These are phyloP conservation scores for Tinamus guttatus DNA, from an alignment of 2,113 vertebrate species.

Conservation along the genomic window DNA sequence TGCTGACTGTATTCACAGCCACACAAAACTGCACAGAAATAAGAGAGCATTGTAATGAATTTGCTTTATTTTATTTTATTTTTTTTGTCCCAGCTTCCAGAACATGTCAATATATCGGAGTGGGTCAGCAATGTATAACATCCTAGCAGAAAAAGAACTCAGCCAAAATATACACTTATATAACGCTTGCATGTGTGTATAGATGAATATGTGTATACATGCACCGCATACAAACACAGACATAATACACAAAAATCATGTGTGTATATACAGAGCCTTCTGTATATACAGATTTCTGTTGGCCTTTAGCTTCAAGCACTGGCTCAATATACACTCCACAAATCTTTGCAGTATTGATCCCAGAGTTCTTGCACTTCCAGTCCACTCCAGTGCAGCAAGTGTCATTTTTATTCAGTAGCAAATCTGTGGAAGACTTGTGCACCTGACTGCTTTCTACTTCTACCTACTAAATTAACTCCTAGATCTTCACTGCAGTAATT, in stretches of 20 bases:
- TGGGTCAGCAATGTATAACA: background rate
- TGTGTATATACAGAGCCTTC: background rate
- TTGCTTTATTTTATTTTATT: no score
- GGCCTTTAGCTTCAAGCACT: background rate
- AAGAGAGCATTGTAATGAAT: background rate
- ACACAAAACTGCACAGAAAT: slow-evolving; percentile 4
- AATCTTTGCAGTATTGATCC: background rate
- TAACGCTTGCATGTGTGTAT: background rate
- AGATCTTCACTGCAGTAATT: background rate
- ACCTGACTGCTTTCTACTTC: background rate
- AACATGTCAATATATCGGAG: background rate
- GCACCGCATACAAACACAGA: background rate
- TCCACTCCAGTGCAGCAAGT: rapidly evolving
- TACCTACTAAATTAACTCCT: background rate
- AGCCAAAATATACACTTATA: background rate
- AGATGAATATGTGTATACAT: background rate
- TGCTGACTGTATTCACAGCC: background rate
- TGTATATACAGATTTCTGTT: background rate
- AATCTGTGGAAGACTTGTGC: background rate
- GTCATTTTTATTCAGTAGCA: background rate
- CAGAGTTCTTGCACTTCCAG: background rate
- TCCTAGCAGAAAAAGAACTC: background rate
- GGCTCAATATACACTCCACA: background rate
- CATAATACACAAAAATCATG: background rate
- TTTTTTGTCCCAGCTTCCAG: rapidly evolving